A percentile compares a stretch with the other conserved stretches of the same genome.
Evolutionary conservation across 2,113 vertebrate species (phyloP).

Genomic region (Gambusia holbrooki): DNA sequence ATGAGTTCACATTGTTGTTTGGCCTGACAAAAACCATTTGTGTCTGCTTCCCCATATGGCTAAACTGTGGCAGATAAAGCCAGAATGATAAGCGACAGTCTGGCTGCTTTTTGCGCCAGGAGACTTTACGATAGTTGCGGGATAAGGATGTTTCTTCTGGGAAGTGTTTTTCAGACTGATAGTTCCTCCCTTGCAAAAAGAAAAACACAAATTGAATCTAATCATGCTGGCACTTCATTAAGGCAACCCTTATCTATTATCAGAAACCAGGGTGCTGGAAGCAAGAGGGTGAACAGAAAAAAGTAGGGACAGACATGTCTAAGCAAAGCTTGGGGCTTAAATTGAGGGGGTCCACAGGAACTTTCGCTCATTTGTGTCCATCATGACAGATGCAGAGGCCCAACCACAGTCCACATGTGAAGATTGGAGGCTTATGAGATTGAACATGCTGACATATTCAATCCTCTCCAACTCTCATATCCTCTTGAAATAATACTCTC

Average conservation of each 20-base stretch:
- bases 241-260: conserved; percentile 61
- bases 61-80: conserved; percentile 32
- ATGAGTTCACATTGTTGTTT: conserved; percentile 34
- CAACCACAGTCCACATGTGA: conserved; percentile 48
- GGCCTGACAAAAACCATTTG: conserved; percentile 41
- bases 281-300: conserved; percentile 23
- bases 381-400: conserved; percentile 64
- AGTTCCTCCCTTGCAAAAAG: conserved; percentile 35
- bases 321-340: conserved; percentile 34
- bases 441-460: conserved; percentile 59
- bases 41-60: conserved; percentile 39
- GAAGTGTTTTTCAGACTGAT: conserved; percentile 70
- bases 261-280: conserved; percentile 43
- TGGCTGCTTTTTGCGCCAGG: conserved; percentile 11
- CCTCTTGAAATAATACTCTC: conserved; percentile 54
- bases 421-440: conserved; percentile 14
- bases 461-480: conserved; percentile 35
- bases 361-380: conserved; percentile 49
- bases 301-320: conserved; percentile 53
- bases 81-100: conserved; percentile 13
- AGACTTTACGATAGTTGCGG: conserved; percentile 55
- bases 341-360: conserved; percentile 41
- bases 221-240: conserved; percentile 68
- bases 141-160: conserved; percentile 61
- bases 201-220: conserved; percentile 67